Conservation (phyloP, 1,140 invertebrate genomes). For the Drosophila teissieri region DNA sequence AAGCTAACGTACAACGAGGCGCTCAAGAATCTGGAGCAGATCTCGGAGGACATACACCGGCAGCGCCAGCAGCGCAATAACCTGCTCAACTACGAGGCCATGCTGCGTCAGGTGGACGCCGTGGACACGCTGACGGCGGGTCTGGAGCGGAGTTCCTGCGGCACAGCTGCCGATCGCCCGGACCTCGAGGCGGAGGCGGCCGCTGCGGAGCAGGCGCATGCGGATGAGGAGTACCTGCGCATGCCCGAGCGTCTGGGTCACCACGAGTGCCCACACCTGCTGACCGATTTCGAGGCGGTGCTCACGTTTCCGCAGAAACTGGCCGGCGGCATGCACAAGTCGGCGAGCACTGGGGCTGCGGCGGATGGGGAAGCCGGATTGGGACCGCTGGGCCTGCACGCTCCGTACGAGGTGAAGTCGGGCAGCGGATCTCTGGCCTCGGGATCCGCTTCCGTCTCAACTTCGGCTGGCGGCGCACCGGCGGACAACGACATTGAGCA, state of each 20-base stretch:
- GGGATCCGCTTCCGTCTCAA: conserved; percentile 37
- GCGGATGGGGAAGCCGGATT: conserved; percentile 66
- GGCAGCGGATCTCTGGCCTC: conserved; percentile 53
- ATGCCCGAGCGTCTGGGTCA: conserved; percentile 84
- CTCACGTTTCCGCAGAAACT: conserved; percentile 74
- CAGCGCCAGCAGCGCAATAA: conserved; percentile 80
- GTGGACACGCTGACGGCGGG: conserved; percentile 44
- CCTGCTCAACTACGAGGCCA: conserved; percentile 72
- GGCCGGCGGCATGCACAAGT: conserved; percentile 75
- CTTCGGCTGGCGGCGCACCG: conserved; percentile 35
- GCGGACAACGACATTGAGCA: conserved; percentile 83
- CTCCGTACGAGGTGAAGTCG: conserved; percentile 77
- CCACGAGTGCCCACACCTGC: conserved; percentile 82
- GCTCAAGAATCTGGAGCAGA: conserved; percentile 93
- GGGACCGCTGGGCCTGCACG: conserved; percentile 62
- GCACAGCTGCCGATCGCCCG: too few relatives aligned
- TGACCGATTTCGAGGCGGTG: conserved; percentile 78
- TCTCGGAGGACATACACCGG: conserved; percentile 97
- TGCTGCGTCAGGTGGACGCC: conserved; percentile 66
- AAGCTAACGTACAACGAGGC: conserved; percentile 95
- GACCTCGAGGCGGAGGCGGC: conserved; percentile 6
- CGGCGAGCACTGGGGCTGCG: conserved; percentile 75
- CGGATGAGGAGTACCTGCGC: conserved; percentile 79
- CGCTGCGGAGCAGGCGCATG: conserved; percentile 36
- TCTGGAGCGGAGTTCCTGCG: background rate